These are phyloP conservation scores for Agelas oroides DNA, from an alignment of 37 sponge, comb jelly and placozoan genomes.

Conservation along the genomic window DNA sequence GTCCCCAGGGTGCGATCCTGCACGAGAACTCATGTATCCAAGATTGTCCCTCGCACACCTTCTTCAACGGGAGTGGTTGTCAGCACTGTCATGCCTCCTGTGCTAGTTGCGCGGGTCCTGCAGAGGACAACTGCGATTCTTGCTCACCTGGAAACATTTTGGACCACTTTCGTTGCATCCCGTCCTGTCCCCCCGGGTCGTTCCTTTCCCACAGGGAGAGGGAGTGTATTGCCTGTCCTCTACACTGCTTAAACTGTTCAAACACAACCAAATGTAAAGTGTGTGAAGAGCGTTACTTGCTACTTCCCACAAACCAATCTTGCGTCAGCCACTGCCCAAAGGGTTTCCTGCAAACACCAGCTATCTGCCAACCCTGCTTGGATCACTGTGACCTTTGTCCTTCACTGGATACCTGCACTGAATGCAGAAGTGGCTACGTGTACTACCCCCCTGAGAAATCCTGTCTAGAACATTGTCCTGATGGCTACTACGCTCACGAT, in stretches of 20 bases:
- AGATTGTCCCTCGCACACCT: constrained; percentile 44
- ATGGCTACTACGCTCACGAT: constrained; percentile 31
- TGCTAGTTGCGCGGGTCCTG: constrained; percentile 56
- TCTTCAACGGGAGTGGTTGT: constrained; percentile 22
- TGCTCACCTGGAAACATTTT: constrained; percentile 29
- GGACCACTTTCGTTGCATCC: constrained; percentile 31
- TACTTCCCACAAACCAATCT: constrained; percentile 6
- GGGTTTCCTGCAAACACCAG: constrained; percentile 6
- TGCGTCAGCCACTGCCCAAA: constrained; percentile 48
- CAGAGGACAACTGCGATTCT: constrained; percentile 23
- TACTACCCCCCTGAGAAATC: constrained; percentile 40
- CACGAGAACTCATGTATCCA: constrained; percentile 18
- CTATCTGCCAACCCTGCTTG: constrained; percentile 39
- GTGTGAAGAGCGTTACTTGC: constrained; percentile 26
- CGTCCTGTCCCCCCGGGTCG: constrained; percentile 24
- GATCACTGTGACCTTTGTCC: constrained; percentile 33
- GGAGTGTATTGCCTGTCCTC: constrained; percentile 63
- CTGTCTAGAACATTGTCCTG: constrained; percentile 32
- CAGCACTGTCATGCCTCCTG: constrained; percentile 55
- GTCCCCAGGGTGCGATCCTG: constrained; percentile 10
- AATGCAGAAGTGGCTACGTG: constrained; percentile 13
- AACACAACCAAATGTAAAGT: constrained; percentile 10
- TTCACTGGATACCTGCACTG: background rate
- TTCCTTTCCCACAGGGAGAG: background rate
- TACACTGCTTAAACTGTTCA: constrained; percentile 52